Evolutionary conservation across 2,888 invertebrate genomes (phyloP), one percentile per base, ranked within the genome.

Genomic region (Agrochola lota): DNA sequence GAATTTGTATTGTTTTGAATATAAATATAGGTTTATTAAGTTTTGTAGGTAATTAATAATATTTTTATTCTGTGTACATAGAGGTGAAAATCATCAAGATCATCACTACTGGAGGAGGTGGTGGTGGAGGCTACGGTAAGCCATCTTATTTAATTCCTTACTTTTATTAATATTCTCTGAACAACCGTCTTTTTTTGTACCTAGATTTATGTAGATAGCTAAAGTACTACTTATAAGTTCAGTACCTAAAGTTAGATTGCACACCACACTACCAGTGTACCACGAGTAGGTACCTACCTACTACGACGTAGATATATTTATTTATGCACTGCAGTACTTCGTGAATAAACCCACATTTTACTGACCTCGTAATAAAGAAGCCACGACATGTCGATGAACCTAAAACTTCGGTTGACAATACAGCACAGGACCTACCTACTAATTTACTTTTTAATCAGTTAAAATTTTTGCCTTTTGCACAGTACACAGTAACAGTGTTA

Each of bases 81-180:
- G 91, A 83, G 88, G 91, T 83, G 83, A 89, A 88, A 71, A 88
- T 88, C 78, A 88, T 88, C 77, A 88, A 88, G 76, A 86, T 88
- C 79, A 88, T 88, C 70, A 77, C 86, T 66, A 83, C 85, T 52
- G 87, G 89, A 68, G 91, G 92, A 74, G 90, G 92, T 73, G 89
- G 91, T 57, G 92, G 93, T 74, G 89, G 91, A 86, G 90, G 91
- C 64, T 89, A 92, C 83, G 92, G 93, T 85, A 85, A 90, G 88
- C 30, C 9, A n/a, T 46, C 72, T 69, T 20, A 63, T 52, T 63
- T 55, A 0, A 71, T 57, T 70, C 6, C 17, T 30, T 43, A 12
- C 3, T 43, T 64, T 49, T 5, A 43, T 67, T 30, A 23, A 23
- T 17, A 12, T 52, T 43, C 7, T 49, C 4, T 49, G 30, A 52